Conservation (phyloP, 23 tunicate genomes). For the Halocynthia aurantium region DNA sequence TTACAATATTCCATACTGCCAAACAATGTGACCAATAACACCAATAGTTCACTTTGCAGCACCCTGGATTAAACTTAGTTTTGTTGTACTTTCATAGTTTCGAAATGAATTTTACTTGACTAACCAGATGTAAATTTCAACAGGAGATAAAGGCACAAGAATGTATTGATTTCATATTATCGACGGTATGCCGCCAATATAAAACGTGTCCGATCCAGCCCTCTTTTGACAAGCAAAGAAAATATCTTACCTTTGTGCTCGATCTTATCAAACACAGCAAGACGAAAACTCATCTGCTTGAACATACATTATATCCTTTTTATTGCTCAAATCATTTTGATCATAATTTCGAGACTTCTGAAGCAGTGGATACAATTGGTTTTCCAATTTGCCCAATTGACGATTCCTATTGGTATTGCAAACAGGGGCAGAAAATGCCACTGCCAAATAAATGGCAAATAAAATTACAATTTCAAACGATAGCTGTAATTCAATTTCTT, state of each 20-base stretch:
- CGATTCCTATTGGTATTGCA: too few relatives aligned
- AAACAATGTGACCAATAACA: too few relatives aligned
- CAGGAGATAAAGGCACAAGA: constrained; percentile 60
- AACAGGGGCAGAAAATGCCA: too few relatives aligned
- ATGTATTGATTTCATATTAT: constrained; percentile 52
- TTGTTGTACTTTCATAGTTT: too few relatives aligned
- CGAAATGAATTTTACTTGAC: too few relatives aligned
- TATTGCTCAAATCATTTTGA: too few relatives aligned
- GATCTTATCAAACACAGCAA: constrained; percentile 56
- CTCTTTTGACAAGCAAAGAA: constrained; percentile 38
- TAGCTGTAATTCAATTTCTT: too few relatives aligned
- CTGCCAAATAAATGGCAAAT: too few relatives aligned
- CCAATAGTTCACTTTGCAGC: too few relatives aligned
- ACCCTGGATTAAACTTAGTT: too few relatives aligned
- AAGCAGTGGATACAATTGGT: neutral
- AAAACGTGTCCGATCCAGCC: constrained; percentile 55
- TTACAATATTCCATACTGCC: too few relatives aligned
- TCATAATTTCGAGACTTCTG: neutral
- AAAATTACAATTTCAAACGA: too few relatives aligned
- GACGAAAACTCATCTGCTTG: constrained; percentile 61
- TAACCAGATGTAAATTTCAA: neutral
- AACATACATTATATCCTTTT: constrained; percentile 90
- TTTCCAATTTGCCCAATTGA: neutral
- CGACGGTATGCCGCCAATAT: constrained; percentile 37
- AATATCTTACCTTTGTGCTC: constrained; percentile 40